Percentiles rank a stretch among this genome's conserved stretches.
Evolutionary conservation across 2,888 invertebrate genomes (phyloP).

Genomic region (Atrina japonica): DNA sequence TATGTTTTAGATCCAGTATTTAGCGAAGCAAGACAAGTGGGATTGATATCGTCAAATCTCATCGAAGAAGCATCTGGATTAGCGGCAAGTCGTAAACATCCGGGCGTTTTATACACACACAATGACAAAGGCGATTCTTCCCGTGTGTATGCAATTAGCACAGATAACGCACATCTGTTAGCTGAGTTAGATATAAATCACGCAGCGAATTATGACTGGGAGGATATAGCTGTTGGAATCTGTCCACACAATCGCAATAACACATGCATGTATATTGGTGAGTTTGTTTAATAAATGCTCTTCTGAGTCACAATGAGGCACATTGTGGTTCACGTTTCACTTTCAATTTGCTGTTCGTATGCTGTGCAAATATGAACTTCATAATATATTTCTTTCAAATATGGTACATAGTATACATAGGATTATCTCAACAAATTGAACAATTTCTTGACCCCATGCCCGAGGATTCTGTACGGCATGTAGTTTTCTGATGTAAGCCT

Average conservation of each 20-base stretch:
- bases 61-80: conserved; percentile 47
- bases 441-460: no score
- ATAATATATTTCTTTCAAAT: no score
- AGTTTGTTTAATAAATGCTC: not conserved
- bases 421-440: no score
- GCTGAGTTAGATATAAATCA: conserved; percentile 16
- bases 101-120: conserved; percentile 47
- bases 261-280: conserved; percentile 36
- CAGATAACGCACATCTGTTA: conserved; percentile 10
- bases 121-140: conserved; percentile 53
- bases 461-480: no score
- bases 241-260: conserved; percentile 7
- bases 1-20: conserved; percentile 20
- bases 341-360: no score
- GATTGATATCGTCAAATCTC: conserved; percentile 10
- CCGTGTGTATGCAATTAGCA: conserved; percentile 46
- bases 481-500: no score
- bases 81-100: conserved; percentile 47
- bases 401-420: no score
- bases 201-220: conserved; percentile 37
- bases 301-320: not conserved
- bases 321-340: no score
- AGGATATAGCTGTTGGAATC: conserved; percentile 34
- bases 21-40: conserved; percentile 1
- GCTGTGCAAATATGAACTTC: no score